Base-by-base conservation (phyloP, 2,113 vertebrate species). In the Dicaeum eximium region DNA sequence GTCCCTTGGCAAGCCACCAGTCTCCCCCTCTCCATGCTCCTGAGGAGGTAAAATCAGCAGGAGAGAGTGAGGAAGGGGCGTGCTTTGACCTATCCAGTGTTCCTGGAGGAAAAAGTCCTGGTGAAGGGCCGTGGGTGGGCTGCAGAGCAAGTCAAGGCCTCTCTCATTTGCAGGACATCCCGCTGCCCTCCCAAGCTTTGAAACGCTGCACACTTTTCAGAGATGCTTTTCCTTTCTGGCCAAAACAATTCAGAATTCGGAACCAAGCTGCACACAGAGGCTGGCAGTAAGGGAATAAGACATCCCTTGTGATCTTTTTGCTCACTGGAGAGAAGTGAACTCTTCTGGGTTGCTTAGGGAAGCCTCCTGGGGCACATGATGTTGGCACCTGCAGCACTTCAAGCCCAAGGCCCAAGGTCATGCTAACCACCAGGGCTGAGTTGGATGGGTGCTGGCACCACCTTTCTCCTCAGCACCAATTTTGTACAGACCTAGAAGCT, bases 41-140 rank as follows among this genome's bases (percentile, higher is more conserved):
- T 21, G 51, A 88, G 58, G n/a, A 69, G 33, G 22, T 65, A 35
- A 42, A 82, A 50, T 35, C 15, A 16, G 28, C 38, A 42, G 23
- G 14, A 60, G 30, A 78, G 4, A 11, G 47, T 17, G 42, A 71
- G 56, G 33, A 78, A 81, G 61, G n/a, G 54, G 44, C 27, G 33
- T 66, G 44, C 44, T 45, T 80, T 69, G 53, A 72, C 40, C 75
- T 6, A 0, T 33, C 38, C 7, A 2, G 25, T 3, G 0, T 10
- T 60, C 20, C 45, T 37, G 50, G 64, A 84, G 25, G 10, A 31
- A 31, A 62, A 61, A 57, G n/a, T 19, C 40, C 40, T 3, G 1
- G 45, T 44, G 38, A 58, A n/a, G 19, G 13, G 53, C 17, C 0
- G 0, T 2, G 40, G 35, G 10, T 38, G 40, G 37, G 45, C 23